These are phyloP conservation scores for Notocelia uddmanniana DNA, from an alignment of 2,888 invertebrate genomes.

Conservation along the genomic window DNA sequence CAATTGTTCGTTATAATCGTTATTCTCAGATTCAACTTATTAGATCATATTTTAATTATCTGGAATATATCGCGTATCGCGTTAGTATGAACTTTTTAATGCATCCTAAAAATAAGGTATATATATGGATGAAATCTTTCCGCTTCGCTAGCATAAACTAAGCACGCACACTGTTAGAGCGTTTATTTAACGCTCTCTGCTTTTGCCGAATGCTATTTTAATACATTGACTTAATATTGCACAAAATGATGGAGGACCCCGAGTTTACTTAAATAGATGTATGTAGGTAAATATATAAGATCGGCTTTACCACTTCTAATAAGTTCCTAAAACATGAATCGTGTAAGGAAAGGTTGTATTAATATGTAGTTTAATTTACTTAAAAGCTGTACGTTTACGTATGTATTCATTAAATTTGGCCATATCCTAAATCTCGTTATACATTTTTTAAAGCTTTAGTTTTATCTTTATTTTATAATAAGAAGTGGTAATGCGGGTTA, in stretches of 20 bases:
- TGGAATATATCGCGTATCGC: neutral
- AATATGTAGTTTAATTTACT: neutral
- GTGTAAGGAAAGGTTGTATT: neutral
- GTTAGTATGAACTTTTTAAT: neutral
- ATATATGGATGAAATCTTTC: conserved; percentile 18
- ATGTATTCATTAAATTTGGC: neutral
- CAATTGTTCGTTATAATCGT: neutral
- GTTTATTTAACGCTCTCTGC: conserved; percentile 34
- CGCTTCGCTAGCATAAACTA: conserved; percentile 39
- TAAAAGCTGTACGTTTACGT: neutral
- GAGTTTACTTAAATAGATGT: neutral
- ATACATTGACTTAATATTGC: conserved; percentile 22
- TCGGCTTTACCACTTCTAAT: conserved; percentile 22
- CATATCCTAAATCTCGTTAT: neutral
- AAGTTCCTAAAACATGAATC: neutral
- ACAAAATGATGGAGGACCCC: conserved; percentile 30
- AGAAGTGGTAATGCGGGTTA: conserved; percentile 13
- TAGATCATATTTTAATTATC: conserved; percentile 6
- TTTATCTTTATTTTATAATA: neutral
- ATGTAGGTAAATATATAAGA: conserved; percentile 6
- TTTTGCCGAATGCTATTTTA: conserved; percentile 31
- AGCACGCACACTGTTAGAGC: conserved; percentile 39
- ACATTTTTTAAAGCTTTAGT: neutral
- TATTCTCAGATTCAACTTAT: neutral
- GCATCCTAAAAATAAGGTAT: neutral